Percentiles rank a stretch among this genome's conserved stretches.
These are phyloP conservation scores for Schizothorax lantsangensis DNA, from an alignment of 2,797 vertebrate genomes.

Conservation along the genomic window DNA sequence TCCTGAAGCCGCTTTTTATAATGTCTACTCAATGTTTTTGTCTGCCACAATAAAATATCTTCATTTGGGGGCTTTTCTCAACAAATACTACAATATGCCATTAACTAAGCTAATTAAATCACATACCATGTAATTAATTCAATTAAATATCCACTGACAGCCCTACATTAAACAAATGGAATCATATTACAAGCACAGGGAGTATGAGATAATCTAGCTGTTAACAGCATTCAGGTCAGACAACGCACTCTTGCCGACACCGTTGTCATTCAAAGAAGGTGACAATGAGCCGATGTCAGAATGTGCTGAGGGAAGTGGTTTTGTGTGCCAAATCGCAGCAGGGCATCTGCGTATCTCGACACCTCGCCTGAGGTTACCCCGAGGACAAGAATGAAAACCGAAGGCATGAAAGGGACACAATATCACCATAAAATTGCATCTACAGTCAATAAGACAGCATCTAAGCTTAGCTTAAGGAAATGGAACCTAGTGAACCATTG, in stretches of 20 bases:
- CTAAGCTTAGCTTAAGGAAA: constrained; percentile 20
- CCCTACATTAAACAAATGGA: background rate
- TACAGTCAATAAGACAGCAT: constrained; percentile 4
- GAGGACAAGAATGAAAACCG: constrained; percentile 15
- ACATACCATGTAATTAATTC: background rate
- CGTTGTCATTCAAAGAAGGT: constrained; percentile 73
- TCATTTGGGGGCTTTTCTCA: background rate
- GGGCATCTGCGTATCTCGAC: constrained; percentile 14
- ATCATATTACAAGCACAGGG: background rate
- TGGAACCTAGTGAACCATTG: background rate
- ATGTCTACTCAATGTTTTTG: background rate
- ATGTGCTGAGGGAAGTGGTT: constrained; percentile 56
- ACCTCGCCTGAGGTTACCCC: constrained; percentile 12
- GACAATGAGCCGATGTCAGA: constrained; percentile 66
- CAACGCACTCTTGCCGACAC: constrained; percentile 57
- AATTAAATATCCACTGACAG: background rate
- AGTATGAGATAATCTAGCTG: constrained; percentile 67
- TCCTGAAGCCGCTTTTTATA: background rate
- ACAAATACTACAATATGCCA: background rate
- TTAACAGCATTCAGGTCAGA: constrained; percentile 70
- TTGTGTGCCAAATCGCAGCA: constrained; percentile 45
- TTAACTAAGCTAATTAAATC: background rate
- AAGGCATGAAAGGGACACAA: constrained; percentile 11
- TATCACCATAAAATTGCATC: constrained; percentile 15
- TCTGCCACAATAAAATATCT: background rate